These are phyloP conservation scores for Piaya cayana DNA, from an alignment of 2,113 vertebrate species.

Conservation along the genomic window DNA sequence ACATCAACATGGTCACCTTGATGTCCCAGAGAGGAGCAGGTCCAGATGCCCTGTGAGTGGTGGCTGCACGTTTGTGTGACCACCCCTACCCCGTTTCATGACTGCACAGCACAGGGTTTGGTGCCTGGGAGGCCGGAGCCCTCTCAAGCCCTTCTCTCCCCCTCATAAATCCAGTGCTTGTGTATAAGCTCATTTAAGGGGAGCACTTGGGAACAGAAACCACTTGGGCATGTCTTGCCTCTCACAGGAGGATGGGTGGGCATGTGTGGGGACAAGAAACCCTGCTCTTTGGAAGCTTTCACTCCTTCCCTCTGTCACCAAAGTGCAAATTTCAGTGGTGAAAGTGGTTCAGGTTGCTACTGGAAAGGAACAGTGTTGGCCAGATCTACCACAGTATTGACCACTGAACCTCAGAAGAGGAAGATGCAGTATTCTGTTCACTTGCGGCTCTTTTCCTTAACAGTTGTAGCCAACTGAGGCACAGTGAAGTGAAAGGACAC, in stretches of 20 bases:
- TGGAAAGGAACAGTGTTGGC: neutral
- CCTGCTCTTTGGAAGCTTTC: neutral
- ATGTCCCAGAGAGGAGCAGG: neutral
- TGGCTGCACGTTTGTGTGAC: neutral
- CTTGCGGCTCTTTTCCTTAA: neutral
- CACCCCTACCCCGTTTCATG: neutral
- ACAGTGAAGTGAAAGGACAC: neutral
- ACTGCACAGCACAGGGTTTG: neutral
- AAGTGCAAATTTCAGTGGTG: neutral
- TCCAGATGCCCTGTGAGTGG: neutral
- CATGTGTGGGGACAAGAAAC: neutral
- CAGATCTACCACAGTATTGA: rapidly evolving
- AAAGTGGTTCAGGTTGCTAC: neutral
- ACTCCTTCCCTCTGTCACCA: neutral
- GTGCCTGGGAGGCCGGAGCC: neutral
- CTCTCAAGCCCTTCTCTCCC: neutral
- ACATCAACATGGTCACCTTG: neutral
- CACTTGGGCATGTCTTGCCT: rapidly evolving
- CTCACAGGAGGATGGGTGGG: neutral
- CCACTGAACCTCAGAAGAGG: neutral
- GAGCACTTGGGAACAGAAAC: neutral
- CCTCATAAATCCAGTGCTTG: neutral
- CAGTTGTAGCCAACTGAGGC: neutral
- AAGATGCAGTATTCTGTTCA: neutral
- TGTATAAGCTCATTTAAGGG: neutral